phyloP scores from a whole-genome alignment of 1,140 invertebrate genomes.

The Eupristina koningsbergeri region DNA sequence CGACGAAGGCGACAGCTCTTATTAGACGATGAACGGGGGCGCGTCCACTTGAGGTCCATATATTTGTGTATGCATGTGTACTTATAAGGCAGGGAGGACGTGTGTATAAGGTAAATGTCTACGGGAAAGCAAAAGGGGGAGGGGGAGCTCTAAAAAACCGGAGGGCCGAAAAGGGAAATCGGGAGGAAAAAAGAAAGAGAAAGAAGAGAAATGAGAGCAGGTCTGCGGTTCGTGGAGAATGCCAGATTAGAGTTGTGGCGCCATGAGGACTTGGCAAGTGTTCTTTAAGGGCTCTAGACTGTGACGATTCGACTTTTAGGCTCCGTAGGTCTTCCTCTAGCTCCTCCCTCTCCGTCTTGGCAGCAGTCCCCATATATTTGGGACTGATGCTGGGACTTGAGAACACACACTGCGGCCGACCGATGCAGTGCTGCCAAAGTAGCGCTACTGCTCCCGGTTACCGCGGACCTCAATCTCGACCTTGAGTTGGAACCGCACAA shows the following conservation, averaged over 20 bases:
- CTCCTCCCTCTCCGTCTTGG: not conserved
- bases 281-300: conserved; percentile 42
- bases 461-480: not conserved
- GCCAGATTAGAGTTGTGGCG: conserved; percentile 46
- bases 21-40: not conserved
- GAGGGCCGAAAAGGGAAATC: not conserved
- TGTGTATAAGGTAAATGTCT: not conserved
- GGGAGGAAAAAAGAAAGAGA: not conserved
- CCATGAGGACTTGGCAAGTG: conserved; percentile 19
- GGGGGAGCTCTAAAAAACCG: not conserved
- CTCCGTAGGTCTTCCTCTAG: not conserved
- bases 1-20: conserved; percentile 18
- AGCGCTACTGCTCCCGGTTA: not conserved
- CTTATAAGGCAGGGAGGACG: not conserved
- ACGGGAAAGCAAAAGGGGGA: not conserved
- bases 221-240: conserved; percentile 31
- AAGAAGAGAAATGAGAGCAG: not conserved
- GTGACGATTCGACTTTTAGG: conserved; percentile 48
- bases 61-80: too few relatives aligned
- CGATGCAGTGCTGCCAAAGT: not conserved
- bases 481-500: conserved; percentile 9
- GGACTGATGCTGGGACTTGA: not conserved
- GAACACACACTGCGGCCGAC: too few relatives aligned
- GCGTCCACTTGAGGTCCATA: not conserved
- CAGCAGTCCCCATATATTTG: not conserved